Evolutionary conservation across 2,797 vertebrate genomes (phyloP), one percentile per base, ranked within the genome.

Genomic region (Gallinago solitaria): DNA sequence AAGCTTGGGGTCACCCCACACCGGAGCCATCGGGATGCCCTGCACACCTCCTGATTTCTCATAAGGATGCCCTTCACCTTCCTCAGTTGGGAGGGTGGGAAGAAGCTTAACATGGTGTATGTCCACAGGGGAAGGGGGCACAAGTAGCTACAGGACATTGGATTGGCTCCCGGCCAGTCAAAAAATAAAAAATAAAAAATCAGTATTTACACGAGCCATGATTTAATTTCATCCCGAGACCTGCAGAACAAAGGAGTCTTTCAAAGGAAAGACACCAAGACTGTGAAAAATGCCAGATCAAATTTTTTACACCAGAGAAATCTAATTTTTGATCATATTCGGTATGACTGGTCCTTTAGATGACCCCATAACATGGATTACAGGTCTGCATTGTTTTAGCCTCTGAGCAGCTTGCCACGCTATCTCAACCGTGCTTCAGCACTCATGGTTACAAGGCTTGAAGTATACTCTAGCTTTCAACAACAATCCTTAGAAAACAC

Each of bases 291-390:
- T 50, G 74, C 90, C 87, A 95, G 87, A 92, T 86, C 89, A 68
- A 6, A 35, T 95, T 89, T 94, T 93, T 89, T 95, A 87, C 94
- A 94, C 47, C 63, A 90, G 83, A 90, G 77, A 77, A 90, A 84
- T 59, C 56, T 35, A 9, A 54, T 64, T 94, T 91, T 82, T 90
- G 77, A 87, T 95, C 35, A 3, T 53, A 95, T 94, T 90, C 0
- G 0, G 70, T 76, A 15, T 54, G 83, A 95, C 80, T 82, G 68
- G 47, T 69, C 87, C 94, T 94, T 81, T 43, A 27, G 14, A 43
- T 95, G 90, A 94, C 83, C 91, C 94, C 43, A 1, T 17, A 32
- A 18, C 78, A 43, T 2, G 27, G 87, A 65, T 28, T 12, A 23
- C 2, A 74, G 50, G 30, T 71, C 70, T 43, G 53, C 51, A 70